phyloP scores from a whole-genome alignment of 2,888 invertebrate genomes.

The Phragmatobia fuliginosa region DNA sequence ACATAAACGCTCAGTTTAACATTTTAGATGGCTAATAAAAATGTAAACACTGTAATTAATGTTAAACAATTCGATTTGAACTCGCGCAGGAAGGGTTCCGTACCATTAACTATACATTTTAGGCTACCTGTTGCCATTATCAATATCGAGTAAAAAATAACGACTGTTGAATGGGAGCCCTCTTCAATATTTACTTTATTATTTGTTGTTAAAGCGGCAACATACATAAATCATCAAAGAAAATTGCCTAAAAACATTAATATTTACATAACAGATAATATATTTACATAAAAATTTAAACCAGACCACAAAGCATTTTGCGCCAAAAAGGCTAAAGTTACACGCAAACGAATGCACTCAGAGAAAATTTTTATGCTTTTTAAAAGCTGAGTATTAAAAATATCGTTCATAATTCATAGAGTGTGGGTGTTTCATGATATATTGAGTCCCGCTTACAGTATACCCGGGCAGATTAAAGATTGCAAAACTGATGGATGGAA shows the following conservation, averaged over 20 bases:
- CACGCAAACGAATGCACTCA: slow-evolving; percentile 38
- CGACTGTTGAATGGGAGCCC: too few species aligned
- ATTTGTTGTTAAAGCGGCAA: too few species aligned
- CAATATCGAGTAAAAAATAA: too few species aligned
- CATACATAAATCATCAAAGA: too few species aligned
- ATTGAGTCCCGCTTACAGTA: slow-evolving; percentile 47
- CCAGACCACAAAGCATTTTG: slow-evolving; percentile 13
- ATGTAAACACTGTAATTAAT: slow-evolving; percentile 5
- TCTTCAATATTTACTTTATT: too few species aligned
- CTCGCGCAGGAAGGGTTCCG: too few species aligned
- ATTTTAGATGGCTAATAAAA: slow-evolving; percentile 3
- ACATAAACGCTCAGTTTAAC: neutral
- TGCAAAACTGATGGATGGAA: slow-evolving; percentile 66
- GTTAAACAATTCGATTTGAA: too few species aligned
- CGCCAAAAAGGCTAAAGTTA: slow-evolving; percentile 22
- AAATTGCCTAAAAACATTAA: slow-evolving; percentile 7
- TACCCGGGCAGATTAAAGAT: slow-evolving; percentile 64
- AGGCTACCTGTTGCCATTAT: too few species aligned
- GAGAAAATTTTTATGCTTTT: slow-evolving; percentile 37
- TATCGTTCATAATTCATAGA: slow-evolving; percentile 48
- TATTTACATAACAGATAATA: slow-evolving; percentile 12
- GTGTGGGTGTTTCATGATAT: slow-evolving; percentile 62
- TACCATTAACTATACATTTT: too few species aligned
- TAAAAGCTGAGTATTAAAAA: slow-evolving; percentile 42
- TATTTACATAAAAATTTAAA: slow-evolving; percentile 4